A percentile compares a stretch with the other conserved stretches of the same genome.
Conservation (phyloP, 1,140 invertebrate genomes). For the Sitophilus oryzae region DNA sequence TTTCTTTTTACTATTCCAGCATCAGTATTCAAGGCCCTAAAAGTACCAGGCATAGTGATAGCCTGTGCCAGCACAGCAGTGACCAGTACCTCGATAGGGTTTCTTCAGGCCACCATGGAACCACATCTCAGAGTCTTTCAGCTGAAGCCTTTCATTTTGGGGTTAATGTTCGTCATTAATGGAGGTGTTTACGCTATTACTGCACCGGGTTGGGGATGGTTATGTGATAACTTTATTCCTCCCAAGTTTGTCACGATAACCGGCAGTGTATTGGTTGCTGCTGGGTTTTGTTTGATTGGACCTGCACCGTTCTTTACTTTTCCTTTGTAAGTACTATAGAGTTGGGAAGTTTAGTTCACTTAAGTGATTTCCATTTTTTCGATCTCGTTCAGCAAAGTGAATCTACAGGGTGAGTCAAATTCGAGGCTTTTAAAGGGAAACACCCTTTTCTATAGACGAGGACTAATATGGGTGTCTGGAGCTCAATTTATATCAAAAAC, state of each 20-base stretch:
- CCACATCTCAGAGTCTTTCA: constrained; percentile 72
- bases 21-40: constrained; percentile 56
- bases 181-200: constrained; percentile 78
- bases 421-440: too few species aligned
- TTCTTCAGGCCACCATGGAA: constrained; percentile 74
- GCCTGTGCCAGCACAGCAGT: constrained; percentile 63
- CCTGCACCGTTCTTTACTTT: constrained; percentile 66
- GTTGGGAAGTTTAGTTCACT: too few species aligned
- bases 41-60: constrained; percentile 63
- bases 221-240: constrained; percentile 62
- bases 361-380: too few species aligned
- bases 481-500: too few species aligned
- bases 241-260: constrained; percentile 64
- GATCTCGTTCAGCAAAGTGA: too few species aligned
- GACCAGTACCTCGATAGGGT: constrained; percentile 75
- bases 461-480: too few species aligned
- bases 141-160: constrained; percentile 67
- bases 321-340: constrained; percentile 49
- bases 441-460: too few species aligned
- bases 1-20: constrained; percentile 42
- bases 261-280: constrained; percentile 58
- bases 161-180: constrained; percentile 82
- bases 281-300: constrained; percentile 66
- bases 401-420: too few species aligned
- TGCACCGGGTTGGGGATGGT: constrained; percentile 73